These are phyloP conservation scores for Gymnobelideus leadbeateri DNA, from an alignment of 2,113 vertebrate genomes.

Conservation along the genomic window DNA sequence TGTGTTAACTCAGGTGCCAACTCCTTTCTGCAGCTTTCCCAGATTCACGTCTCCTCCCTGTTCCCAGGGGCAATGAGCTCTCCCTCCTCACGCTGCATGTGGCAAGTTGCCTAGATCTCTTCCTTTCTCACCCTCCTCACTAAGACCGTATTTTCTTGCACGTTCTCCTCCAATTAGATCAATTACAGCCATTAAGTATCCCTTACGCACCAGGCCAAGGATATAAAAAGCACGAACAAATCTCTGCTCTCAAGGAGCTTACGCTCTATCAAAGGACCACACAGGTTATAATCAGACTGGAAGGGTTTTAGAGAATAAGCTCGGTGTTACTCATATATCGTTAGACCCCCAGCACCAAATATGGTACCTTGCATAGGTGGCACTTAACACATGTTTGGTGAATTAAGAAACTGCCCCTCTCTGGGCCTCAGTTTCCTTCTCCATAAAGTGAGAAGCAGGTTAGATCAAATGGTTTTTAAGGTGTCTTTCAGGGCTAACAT, in stretches of 20 bases:
- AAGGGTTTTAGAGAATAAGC: neutral
- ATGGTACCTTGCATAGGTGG: neutral
- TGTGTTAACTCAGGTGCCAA: neutral
- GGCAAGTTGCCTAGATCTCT: neutral
- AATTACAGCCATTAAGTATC: neutral
- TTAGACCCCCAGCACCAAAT: neutral
- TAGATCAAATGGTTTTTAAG: neutral
- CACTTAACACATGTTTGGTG: neutral
- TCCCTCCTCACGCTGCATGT: neutral
- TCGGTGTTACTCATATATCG: neutral
- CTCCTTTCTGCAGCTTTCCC: neutral
- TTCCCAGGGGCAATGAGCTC: neutral
- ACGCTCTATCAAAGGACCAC: neutral
- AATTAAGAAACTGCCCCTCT: neutral
- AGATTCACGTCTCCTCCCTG: neutral
- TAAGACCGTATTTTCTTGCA: neutral
- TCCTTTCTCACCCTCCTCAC: neutral
- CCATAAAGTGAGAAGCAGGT: neutral
- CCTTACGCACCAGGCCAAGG: neutral
- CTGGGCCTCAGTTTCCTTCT: neutral
- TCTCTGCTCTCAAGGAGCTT: neutral
- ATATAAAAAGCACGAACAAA: neutral
- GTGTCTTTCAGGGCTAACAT: neutral
- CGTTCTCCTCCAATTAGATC: neutral
- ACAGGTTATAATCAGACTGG: no score